Conservation (phyloP, 2,888 invertebrate species). For the Halictus ligatus region DNA sequence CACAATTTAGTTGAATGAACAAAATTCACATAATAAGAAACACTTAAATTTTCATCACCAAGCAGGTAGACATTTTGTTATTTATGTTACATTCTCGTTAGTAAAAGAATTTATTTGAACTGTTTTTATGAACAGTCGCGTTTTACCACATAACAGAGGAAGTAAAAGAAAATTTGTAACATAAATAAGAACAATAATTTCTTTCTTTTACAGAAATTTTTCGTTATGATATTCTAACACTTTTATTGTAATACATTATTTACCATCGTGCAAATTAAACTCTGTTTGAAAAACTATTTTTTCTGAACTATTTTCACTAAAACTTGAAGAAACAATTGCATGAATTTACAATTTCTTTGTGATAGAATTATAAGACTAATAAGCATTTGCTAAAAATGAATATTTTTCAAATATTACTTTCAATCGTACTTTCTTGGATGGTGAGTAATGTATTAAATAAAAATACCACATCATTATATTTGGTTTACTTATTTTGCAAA, state of each 20-base stretch:
- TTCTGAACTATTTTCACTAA: background rate
- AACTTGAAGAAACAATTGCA: background rate
- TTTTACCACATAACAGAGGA: background rate
- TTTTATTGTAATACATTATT: constrained; percentile 38
- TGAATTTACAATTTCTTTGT: background rate
- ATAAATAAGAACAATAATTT: constrained; percentile 32
- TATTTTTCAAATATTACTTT: background rate
- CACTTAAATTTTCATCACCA: constrained; percentile 15
- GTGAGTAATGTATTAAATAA: constrained; percentile 25
- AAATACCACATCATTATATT: constrained; percentile 22
- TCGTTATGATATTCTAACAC: constrained; percentile 48
- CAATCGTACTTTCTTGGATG: background rate
- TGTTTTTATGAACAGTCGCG: constrained; percentile 9
- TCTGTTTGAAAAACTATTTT: background rate
- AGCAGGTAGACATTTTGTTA: constrained; percentile 8
- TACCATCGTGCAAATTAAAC: constrained; percentile 15
- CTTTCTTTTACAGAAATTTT: constrained; percentile 19
- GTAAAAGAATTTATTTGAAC: constrained; percentile 22
- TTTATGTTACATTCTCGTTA: constrained; percentile 12
- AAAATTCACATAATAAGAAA: background rate
- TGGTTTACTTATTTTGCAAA: constrained; percentile 19
- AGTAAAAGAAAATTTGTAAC: constrained; percentile 8
- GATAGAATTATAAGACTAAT: background rate
- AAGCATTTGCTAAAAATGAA: background rate
- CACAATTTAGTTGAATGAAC: background rate